phyloP scores from a whole-genome alignment of 2,797 vertebrate genomes.

The Cossypha caffra region DNA sequence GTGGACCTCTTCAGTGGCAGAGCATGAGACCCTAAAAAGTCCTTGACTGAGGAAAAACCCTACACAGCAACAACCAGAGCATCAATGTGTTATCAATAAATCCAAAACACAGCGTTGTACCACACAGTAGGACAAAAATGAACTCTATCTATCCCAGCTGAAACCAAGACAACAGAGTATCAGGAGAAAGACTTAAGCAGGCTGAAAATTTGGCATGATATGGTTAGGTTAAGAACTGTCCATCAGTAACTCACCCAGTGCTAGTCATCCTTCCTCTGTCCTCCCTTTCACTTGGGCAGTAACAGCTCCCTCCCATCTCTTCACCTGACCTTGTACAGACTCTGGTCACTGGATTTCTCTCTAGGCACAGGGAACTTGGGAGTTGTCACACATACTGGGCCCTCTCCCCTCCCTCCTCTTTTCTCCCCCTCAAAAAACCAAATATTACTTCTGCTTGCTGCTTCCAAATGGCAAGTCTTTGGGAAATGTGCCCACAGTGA shows the following conservation, averaged over 20 bases:
- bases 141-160: not conserved
- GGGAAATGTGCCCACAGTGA: not conserved
- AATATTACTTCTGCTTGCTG: not conserved
- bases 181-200: not conserved
- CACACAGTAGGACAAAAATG: not conserved
- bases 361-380: not conserved
- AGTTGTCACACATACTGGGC: not conserved
- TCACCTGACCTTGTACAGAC: not conserved
- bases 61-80: not conserved
- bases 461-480: not conserved
- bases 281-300: not conserved
- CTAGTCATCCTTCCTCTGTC: not conserved
- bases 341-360: not conserved
- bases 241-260: not conserved
- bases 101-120: not conserved
- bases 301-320: not conserved
- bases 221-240: not conserved
- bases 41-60: not conserved
- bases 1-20: not conserved
- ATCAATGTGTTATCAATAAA: not conserved
- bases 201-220: not conserved
- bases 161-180: not conserved
- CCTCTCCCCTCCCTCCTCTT: not conserved
- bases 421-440: accelerated
- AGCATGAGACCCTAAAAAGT: not conserved